Evolutionary conservation across 2,888 invertebrate genomes (phyloP).

Genomic region (Chydorus sphaericus): DNA sequence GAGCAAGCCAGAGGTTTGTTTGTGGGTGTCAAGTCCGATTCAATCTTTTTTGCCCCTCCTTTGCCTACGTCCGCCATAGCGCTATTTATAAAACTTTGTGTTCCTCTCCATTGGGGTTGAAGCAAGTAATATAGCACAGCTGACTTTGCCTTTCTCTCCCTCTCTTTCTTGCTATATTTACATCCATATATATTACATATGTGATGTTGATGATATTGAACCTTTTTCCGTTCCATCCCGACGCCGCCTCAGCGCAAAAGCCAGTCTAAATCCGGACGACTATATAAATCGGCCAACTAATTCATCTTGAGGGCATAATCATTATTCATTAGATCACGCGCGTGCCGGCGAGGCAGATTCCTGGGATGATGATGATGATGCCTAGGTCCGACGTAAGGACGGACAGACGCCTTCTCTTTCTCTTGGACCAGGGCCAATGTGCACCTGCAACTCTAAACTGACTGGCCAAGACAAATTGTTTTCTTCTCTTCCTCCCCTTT

Average conservation of each 20-base stretch:
- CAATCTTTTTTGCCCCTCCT: background rate
- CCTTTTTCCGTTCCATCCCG: background rate
- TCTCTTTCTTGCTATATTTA: background rate
- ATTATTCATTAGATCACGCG: background rate
- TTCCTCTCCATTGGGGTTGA: no score
- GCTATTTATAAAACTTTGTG: constrained; percentile 5
- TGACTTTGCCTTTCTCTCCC: background rate
- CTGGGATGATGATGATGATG: background rate
- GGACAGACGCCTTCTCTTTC: no score
- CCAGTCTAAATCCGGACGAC: no score
- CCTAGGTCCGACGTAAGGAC: no score
- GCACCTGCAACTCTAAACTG: no score
- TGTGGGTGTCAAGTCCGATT: constrained; percentile 7
- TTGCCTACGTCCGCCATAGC: background rate
- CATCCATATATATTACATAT: no score
- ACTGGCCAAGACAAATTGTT: constrained; percentile 3
- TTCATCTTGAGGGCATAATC: no score
- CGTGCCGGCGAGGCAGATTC: background rate
- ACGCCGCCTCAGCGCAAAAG: no score
- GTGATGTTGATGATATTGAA: constrained; percentile 4
- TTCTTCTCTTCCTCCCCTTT: background rate
- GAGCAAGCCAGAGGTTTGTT: constrained; percentile 1
- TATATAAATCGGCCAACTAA: no score
- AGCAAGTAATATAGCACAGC: background rate
- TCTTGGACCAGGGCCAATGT: no score